These are phyloP conservation scores for Eupithecia abbreviata DNA, from an alignment of 2,888 invertebrate species.

Conservation along the genomic window DNA sequence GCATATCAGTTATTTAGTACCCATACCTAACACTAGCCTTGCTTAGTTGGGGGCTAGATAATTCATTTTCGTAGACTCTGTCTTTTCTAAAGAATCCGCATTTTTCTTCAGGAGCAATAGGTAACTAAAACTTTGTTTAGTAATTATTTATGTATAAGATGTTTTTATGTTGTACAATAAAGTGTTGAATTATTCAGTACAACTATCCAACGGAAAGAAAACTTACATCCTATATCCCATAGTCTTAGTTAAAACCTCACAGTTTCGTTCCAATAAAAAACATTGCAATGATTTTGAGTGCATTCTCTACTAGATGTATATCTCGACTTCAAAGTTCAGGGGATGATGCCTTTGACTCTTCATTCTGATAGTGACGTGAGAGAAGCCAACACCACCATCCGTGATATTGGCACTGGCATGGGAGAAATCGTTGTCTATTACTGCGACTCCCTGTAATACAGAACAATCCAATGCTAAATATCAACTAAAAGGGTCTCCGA, in stretches of 20 bases:
- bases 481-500: neutral
- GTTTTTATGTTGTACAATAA: too few relatives aligned
- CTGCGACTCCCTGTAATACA: constrained; percentile 72
- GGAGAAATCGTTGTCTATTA: constrained; percentile 77
- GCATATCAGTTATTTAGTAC: too few relatives aligned
- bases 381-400: constrained; percentile 72
- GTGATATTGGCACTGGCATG: constrained; percentile 78
- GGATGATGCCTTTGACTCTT: constrained; percentile 79
- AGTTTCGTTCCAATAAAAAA: neutral
- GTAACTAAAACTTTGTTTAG: too few relatives aligned
- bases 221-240: neutral
- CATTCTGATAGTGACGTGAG: constrained; percentile 74
- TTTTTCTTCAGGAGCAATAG: neutral
- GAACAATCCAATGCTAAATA: neutral
- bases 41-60: too few relatives aligned
- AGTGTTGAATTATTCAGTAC: too few relatives aligned
- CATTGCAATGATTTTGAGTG: neutral
- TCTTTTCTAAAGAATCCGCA: neutral
- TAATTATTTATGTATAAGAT: too few relatives aligned
- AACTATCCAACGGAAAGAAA: neutral
- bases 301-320: constrained; percentile 62
- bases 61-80: neutral
- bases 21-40: too few relatives aligned
- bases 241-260: neutral
- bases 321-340: constrained; percentile 77